Evolutionary conservation across 2,113 vertebrate genomes (phyloP), one percentile per base, ranked within the genome.

Genomic region (Saccopteryx bilineata): DNA sequence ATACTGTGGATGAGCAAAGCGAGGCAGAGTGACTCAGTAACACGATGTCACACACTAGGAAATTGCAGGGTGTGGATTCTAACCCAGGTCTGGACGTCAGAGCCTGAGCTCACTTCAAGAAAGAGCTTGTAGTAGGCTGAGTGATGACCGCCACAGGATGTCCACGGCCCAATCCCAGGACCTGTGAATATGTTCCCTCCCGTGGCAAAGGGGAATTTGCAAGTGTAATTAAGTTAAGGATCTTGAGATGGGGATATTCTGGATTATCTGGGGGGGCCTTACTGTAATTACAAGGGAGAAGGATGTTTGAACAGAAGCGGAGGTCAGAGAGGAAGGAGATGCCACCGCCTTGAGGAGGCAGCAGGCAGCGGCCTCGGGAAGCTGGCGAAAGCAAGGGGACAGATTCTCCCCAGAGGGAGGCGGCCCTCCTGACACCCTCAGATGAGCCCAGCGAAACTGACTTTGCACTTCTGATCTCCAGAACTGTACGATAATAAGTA

Each of bases 71-170:
- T 18, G 0, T 13, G 50, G 56, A n/a, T 10, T 79, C 26, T 52
- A 60, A 26, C 24, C 19, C 58, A 60, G 28, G 31, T 39, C 2
- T 24, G 72, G n/a, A 31, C 28, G 0, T 28, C 66, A 46, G 50
- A 63, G 19, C 31, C 63, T 21, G 9, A 4, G n/a, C 46, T 83
- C 4, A 4, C 63, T 26, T 58, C 1, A 5, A 82, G 52, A 85
- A 83, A 79, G 63, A 69, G 60, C 14, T 56, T 12, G 3, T 8
- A 7, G 46, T 7, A 5, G 5, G 31, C 21, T 23, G 48, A 54
- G 5, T 8, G 28, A 75, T 1, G 18, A 18, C 1, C 7, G 5
- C 21, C n/a, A 1, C 17, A 9, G 48, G 52, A 14, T 28, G 11
- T 9, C 39, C 33, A 2, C 11, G 31, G 9, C 17, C 60, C n/a